Base-by-base conservation (phyloP, 2,888 invertebrate genomes). In the Epiblema foenella region DNA sequence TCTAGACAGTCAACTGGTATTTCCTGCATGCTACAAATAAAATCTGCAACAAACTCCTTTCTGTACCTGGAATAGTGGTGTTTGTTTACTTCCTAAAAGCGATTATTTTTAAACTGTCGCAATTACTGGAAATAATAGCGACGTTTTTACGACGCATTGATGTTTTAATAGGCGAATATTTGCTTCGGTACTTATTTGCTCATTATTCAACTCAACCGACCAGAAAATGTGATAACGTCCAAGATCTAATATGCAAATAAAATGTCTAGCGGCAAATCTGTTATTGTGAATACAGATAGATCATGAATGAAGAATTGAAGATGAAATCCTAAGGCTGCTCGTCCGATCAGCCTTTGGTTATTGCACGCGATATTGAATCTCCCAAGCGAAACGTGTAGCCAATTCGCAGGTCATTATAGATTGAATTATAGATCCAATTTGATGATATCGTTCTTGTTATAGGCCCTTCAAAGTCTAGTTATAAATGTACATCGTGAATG, bases 331-430 rank as follows among this genome's bases (percentile, higher is more conserved):
- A 80, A 79, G 79, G 82, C 78, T 81, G 82, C 81, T 82, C 83
- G 85, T 86, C 83, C 79, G 81, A 86, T 84, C 83, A 82, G 81
- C 84, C 82, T 82, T 77, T 74, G 78, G 79, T 82, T 77, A 84
- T 85, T 85, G 83, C 82, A 85, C 83, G 87, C 86, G 84, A 84
- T 77, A 68, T 85, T 81, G 80, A 81, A 80, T 79, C 81, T 77
- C 73, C 82, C 82, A 78, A 80, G 83, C 87, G 83, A 80, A 83
- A 85, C 87, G 81, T 81, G 87, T 86, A 85, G 85, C 81, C 86
- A 87, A 87, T 87, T 87, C 83, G 77, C 76, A 79, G 81, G 84
- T 83, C 82, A 83, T 86, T 83, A 83, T 78, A 75, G 79, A 80
- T 81, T 79, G 78, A 80, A 81, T 85, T 81, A 79, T 76, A 73